Conservation (phyloP, 1,140 invertebrate genomes). For the Notospermus geniculatus region DNA sequence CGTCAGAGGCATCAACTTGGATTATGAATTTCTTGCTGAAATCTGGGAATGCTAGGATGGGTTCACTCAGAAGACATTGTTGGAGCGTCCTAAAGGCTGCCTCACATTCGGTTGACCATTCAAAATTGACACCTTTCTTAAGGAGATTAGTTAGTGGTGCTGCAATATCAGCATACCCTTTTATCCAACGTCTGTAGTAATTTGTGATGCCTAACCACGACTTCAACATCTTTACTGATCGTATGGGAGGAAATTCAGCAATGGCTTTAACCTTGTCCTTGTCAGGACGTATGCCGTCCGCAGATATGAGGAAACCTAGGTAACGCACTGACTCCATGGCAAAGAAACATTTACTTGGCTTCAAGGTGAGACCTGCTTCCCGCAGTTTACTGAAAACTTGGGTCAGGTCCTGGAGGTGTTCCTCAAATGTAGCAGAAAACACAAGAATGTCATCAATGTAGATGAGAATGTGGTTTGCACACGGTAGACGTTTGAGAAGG, state of each 20-base stretch:
- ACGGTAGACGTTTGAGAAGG: not conserved
- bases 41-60: slow-evolving; percentile 27
- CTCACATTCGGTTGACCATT: not conserved
- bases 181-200: slow-evolving; percentile 28
- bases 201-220: slow-evolving; percentile 30
- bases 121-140: slow-evolving; percentile 1
- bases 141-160: slow-evolving; percentile 16
- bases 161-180: slow-evolving; percentile 21
- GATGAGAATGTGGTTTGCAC: slow-evolving; percentile 2
- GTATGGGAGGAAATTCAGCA: slow-evolving; percentile 26
- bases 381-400: not conserved
- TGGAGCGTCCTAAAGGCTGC: slow-evolving; percentile 15
- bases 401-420: not conserved
- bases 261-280: slow-evolving; percentile 31
- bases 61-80: slow-evolving; percentile 4
- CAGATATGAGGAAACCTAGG: slow-evolving; percentile 21
- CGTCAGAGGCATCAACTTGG: slow-evolving; percentile 26
- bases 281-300: slow-evolving; percentile 22
- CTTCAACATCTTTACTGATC: slow-evolving; percentile 21
- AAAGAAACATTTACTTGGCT: slow-evolving; percentile 54
- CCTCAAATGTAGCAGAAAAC: no score
- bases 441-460: slow-evolving; percentile 2
- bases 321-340: slow-evolving; percentile 25
- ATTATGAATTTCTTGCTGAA: slow-evolving; percentile 25
- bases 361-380: slow-evolving; percentile 45